Conservation (phyloP, 2,888 invertebrate genomes). For the Petrolisthes manimaculis region DNA sequence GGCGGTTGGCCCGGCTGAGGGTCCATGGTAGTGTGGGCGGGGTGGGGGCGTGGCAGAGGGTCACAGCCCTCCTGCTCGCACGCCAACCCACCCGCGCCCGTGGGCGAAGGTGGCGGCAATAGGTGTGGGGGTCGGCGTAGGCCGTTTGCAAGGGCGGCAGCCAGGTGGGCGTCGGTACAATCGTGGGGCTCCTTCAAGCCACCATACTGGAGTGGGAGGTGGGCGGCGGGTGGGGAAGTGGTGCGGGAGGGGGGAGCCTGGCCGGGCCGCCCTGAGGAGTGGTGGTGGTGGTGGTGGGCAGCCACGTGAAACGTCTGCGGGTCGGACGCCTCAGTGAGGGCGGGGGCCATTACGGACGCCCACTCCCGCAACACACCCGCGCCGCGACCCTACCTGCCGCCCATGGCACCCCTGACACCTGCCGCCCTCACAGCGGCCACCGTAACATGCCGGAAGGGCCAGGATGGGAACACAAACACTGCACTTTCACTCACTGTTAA, state of each 20-base stretch:
- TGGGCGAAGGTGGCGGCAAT: constrained; percentile 35
- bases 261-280: constrained; percentile 41
- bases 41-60: constrained; percentile 55
- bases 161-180: constrained; percentile 59
- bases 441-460: constrained; percentile 19
- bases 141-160: constrained; percentile 54
- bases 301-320: constrained; percentile 62
- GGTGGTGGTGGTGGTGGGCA: constrained; percentile 52
- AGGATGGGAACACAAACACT: constrained; percentile 11
- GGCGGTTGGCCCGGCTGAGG: constrained; percentile 44
- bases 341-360: constrained; percentile 65
- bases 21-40: constrained; percentile 60
- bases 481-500: constrained; percentile 29
- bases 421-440: constrained; percentile 19
- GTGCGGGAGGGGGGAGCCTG: constrained; percentile 33
- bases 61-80: constrained; percentile 55
- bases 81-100: constrained; percentile 52
- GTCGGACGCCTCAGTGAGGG: constrained; percentile 64
- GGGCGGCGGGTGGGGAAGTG: constrained; percentile 44
- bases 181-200: constrained; percentile 61
- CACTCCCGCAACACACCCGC: constrained; percentile 54
- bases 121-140: constrained; percentile 38
- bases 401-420: constrained; percentile 41
- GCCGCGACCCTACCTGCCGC: constrained; percentile 54
- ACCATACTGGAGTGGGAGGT: constrained; percentile 59